Evolutionary conservation across 2,888 invertebrate species (phyloP), one percentile per base, ranked within the genome.

Genomic region (Agonopterix alstromeriana): DNA sequence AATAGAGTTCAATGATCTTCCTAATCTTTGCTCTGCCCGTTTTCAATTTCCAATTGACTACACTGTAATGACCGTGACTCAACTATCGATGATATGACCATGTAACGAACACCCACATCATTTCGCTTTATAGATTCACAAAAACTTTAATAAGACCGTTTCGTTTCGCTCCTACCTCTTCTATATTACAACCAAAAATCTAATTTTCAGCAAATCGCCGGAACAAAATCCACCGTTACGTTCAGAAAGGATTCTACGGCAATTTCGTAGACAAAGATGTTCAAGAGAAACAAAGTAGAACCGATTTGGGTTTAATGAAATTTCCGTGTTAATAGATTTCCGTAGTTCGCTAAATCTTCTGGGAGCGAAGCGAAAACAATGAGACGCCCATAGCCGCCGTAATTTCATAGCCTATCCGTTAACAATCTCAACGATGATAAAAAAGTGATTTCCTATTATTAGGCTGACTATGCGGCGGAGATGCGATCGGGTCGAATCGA

Each of bases 231-330:
- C 48, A 60, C 71, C 67, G 68, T 76, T 75, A 71, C 46, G 53
- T 54, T 53, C 55, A 57, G 64, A 68, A 69, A 65, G 66, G 65
- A 74, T 73, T 73, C 64, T 53, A 79, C 70, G 77, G 68, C 73
- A 76, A 82, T 85, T 76, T 61, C 40, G 60, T 56, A 71, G 73
- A 88, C 84, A 86, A 86, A 87, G 87, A 86, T 86, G 85, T 88
- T 76, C 74, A 64, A 63, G 65, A 70, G 73, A 81, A 83, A 86
- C 84, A 83, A 87, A 74, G 84, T 78, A 77, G 78, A 83, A 82
- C 85, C 56, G 66, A 86, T 85, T 77, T 48, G 58, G 64, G 50
- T 54, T 70, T 79, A 80, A 80, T 77, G 64, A 77, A 27, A 70
- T 77, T 80, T 81, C 67, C 75, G 73, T 73, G 70, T 74, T 77